Evolutionary conservation across 2,797 vertebrate species (phyloP).

Genomic region (Epinephelus malabaricus): DNA sequence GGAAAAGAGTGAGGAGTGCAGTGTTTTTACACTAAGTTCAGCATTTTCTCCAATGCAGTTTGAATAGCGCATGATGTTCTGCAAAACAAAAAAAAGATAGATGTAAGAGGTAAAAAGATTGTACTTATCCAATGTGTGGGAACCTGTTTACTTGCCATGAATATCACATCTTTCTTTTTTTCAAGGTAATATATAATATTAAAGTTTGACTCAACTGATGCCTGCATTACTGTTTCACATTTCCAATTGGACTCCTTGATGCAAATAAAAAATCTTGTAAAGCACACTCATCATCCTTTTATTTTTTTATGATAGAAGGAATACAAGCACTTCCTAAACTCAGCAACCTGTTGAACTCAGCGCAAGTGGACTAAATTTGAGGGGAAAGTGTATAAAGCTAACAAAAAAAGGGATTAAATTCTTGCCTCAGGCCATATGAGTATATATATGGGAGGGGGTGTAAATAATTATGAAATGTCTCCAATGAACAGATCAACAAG

Average conservation of each 20-base stretch:
- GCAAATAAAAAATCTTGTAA: constrained; percentile 70
- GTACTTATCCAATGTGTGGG: constrained; percentile 37
- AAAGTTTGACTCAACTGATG: constrained; percentile 30
- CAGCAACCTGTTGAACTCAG: constrained; percentile 19
- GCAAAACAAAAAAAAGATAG: constrained; percentile 37
- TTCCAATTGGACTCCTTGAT: constrained; percentile 50
- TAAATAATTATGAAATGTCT: constrained; percentile 10
- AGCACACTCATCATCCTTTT: not conserved
- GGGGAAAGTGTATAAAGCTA: not conserved
- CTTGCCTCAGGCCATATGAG: not conserved
- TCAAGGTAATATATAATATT: constrained; percentile 41
- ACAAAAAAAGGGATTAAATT: not conserved
- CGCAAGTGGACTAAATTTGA: not conserved
- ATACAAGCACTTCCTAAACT: not conserved
- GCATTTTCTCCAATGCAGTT: constrained; percentile 43
- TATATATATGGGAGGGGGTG: not conserved
- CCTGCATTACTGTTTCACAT: constrained; percentile 44
- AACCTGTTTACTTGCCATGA: constrained; percentile 62
- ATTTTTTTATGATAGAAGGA: not conserved
- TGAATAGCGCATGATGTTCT: constrained; percentile 64
- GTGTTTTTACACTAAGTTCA: constrained; percentile 31
- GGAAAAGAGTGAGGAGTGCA: constrained; percentile 15
- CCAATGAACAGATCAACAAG: not conserved
- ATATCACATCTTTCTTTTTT: constrained; percentile 20
- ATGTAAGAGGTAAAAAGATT: constrained; percentile 43